A percentile compares a stretch with the other conserved stretches of the same genome.
Conservation (phyloP, 2,888 invertebrate species). For the Meta bourneti region DNA sequence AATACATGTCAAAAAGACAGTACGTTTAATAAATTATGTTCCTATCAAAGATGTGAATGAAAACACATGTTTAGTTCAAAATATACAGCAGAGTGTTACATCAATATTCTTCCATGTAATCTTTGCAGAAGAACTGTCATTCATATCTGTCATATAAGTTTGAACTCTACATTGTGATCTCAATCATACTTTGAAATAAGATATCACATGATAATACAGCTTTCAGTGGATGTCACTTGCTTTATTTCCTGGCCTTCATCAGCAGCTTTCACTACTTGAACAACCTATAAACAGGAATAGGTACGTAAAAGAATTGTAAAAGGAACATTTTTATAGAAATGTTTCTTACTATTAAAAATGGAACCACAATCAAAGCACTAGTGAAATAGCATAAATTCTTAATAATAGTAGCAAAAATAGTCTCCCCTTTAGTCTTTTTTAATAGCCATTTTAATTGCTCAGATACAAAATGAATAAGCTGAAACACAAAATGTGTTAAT, state of each 20-base stretch:
- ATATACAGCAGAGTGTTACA: constrained; percentile 10
- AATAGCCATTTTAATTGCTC: too few species aligned
- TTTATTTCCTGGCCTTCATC: constrained; percentile 40
- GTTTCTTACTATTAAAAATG: too few species aligned
- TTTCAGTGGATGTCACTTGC: constrained; percentile 61
- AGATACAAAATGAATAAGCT: too few species aligned
- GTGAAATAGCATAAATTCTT: too few species aligned
- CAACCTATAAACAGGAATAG: constrained; percentile 32
- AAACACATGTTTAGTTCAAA: background rate
- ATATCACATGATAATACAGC: constrained; percentile 27
- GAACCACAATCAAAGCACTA: too few species aligned
- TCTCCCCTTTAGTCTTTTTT: too few species aligned
- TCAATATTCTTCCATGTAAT: constrained; percentile 53
- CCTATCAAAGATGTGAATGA: background rate
- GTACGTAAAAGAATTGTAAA: background rate
- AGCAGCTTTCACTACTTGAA: constrained; percentile 59
- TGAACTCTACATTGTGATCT: background rate
- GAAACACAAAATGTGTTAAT: too few species aligned
- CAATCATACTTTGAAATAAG: background rate
- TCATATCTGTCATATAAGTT: constrained; percentile 2
- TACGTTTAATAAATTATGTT: background rate
- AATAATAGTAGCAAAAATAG: too few species aligned
- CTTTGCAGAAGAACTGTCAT: constrained; percentile 64
- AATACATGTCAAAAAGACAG: too few species aligned
- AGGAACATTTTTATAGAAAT: too few species aligned